Conservation (phyloP, 2,888 invertebrate genomes). For the Drosophila multiciliata region DNA sequence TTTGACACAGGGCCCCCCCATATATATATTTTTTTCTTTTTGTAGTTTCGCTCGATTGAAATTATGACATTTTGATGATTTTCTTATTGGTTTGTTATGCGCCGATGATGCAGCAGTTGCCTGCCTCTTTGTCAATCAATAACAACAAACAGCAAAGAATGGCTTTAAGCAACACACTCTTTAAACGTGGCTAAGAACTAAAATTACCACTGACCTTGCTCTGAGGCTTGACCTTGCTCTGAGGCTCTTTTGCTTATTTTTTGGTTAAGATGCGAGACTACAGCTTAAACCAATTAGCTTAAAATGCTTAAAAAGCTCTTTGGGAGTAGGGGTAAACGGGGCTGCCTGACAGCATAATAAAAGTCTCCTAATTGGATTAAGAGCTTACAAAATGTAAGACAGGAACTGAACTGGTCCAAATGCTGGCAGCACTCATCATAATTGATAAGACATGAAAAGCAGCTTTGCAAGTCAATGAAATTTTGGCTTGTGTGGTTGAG, state of each 20-base stretch:
- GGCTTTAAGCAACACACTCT: slow-evolving; percentile 45
- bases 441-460: slow-evolving; percentile 11
- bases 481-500: background rate
- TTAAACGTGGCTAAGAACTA: slow-evolving; percentile 31
- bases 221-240: slow-evolving; percentile 25
- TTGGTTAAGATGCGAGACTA: slow-evolving; percentile 20
- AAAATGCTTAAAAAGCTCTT: slow-evolving; percentile 36
- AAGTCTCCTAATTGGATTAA: slow-evolving; percentile 63
- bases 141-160: background rate
- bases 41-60: slow-evolving; percentile 57
- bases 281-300: slow-evolving; percentile 43
- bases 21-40: background rate
- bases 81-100: slow-evolving; percentile 82
- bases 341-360: slow-evolving; percentile 12
- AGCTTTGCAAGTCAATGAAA: background rate
- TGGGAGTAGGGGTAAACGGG: background rate
- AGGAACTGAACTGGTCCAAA: slow-evolving; percentile 34
- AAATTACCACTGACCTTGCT: slow-evolving; percentile 28
- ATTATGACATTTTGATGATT: slow-evolving; percentile 84
- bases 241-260: slow-evolving; percentile 12
- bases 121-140: slow-evolving; percentile 54
- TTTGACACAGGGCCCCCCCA: slow-evolving; percentile 49
- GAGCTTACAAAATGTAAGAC: slow-evolving; percentile 38
- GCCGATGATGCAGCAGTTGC: slow-evolving; percentile 31
- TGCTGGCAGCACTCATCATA: slow-evolving; percentile 17